A percentile compares a stretch with the other conserved stretches of the same genome.
Evolutionary conservation across 2,797 vertebrate species (phyloP).

Genomic region (Pseudomugil gertrudae): DNA sequence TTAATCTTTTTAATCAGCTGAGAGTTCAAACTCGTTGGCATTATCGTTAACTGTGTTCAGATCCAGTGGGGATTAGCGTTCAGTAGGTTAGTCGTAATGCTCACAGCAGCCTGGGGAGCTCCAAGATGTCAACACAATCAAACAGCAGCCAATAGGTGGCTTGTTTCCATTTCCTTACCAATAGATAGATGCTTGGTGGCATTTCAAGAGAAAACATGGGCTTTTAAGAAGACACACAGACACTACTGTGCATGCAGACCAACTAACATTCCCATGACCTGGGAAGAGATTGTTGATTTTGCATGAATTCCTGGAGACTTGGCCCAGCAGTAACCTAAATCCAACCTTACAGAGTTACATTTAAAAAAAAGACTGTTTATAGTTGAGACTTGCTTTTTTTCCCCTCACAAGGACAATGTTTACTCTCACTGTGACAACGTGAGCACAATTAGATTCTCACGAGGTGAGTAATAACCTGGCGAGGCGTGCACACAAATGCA

Average conservation of each 20-base stretch:
- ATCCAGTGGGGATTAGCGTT: slow-evolving; percentile 67
- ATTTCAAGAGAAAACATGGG: slow-evolving; percentile 40
- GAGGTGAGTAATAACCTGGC: not conserved
- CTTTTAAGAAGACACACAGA: not conserved
- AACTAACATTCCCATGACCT: not conserved
- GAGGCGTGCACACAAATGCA: slow-evolving; percentile 6
- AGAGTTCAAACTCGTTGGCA: slow-evolving; percentile 67
- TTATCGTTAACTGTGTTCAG: slow-evolving; percentile 44
- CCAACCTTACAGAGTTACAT: not conserved
- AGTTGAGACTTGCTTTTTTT: not conserved
- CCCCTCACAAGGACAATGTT: not conserved
- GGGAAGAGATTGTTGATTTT: slow-evolving; percentile 2
- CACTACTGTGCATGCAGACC: slow-evolving; percentile 3
- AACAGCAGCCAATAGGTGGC: slow-evolving; percentile 69
- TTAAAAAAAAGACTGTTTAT: not conserved
- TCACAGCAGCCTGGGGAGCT: slow-evolving; percentile 24
- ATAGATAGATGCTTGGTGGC: slow-evolving; percentile 60
- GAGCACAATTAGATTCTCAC: slow-evolving; percentile 3
- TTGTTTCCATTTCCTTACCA: slow-evolving; percentile 72
- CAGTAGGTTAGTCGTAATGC: slow-evolving; percentile 63
- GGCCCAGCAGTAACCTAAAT: not conserved
- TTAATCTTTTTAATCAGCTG: slow-evolving; percentile 76
- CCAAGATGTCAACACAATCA: slow-evolving; percentile 25
- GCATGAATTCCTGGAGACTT: not conserved
- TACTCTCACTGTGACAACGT: not conserved